phyloP scores from a whole-genome alignment of 2,113 vertebrate genomes.

The Mustela lutreola region DNA sequence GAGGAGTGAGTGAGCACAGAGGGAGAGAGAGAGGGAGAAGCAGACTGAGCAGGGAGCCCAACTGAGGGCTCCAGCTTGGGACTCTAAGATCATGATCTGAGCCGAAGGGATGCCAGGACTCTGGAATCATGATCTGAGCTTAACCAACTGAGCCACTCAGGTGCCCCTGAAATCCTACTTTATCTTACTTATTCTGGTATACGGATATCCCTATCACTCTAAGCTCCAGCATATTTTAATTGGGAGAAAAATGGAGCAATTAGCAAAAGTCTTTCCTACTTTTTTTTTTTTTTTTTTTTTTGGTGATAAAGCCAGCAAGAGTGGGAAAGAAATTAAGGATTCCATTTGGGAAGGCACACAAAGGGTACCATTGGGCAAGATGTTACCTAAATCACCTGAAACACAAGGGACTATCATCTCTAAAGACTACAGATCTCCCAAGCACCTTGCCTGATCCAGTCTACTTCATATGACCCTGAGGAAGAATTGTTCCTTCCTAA shows the following conservation, averaged over 20 bases:
- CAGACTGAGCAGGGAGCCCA: no score
- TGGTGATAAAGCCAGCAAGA: slow-evolving; percentile 26
- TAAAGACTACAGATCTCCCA: background rate
- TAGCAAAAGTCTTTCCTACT: background rate
- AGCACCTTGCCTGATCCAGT: background rate
- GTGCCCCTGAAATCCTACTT: background rate
- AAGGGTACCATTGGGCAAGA: background rate
- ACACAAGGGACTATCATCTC: background rate
- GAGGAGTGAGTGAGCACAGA: no score
- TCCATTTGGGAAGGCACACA: background rate
- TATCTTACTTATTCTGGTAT: background rate
- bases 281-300: background rate
- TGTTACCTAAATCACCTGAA: background rate
- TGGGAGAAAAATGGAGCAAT: background rate
- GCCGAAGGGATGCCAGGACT: no score
- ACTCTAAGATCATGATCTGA: no score
- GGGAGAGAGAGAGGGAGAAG: no score
- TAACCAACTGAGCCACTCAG: no score
- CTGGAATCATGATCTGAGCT: no score
- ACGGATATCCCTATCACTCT: background rate
- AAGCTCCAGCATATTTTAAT: background rate
- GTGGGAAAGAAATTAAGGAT: slow-evolving; percentile 15
- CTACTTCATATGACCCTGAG: background rate
- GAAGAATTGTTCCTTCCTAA: background rate
- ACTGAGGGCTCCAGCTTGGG: no score